Evolutionary conservation across 2,888 invertebrate species (phyloP).

Genomic region (Euzophera pinguis): DNA sequence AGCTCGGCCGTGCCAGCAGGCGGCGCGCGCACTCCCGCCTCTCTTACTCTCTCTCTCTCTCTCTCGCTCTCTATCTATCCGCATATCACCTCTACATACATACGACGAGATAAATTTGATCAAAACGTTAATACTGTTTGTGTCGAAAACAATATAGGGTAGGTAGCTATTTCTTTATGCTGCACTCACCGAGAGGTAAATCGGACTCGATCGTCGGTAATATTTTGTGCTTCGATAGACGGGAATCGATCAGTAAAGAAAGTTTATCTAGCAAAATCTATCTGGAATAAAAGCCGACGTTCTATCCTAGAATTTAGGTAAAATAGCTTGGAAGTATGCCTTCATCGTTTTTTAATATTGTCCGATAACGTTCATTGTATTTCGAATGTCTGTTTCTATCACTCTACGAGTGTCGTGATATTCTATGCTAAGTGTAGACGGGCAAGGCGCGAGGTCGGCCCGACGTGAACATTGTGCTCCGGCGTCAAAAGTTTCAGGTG

Average conservation of each 20-base stretch:
- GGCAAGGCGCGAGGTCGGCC: conserved; percentile 30
- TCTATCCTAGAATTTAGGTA: conserved; percentile 74
- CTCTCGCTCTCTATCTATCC: conserved; percentile 48
- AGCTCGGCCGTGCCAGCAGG: conserved; percentile 18
- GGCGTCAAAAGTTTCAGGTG: conserved; percentile 71
- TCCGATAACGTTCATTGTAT: conserved; percentile 75
- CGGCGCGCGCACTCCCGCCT: conserved; percentile 41
- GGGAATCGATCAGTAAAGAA: conserved; percentile 64
- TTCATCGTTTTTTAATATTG: conserved; percentile 71
- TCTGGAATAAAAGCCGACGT: conserved; percentile 77
- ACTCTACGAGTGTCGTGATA: conserved; percentile 75
- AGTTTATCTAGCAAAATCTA: conserved; percentile 78
- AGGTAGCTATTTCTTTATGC: conserved; percentile 53
- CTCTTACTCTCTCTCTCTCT: conserved; percentile 26
- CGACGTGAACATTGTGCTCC: conserved; percentile 47
- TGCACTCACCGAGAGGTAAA: conserved; percentile 58
- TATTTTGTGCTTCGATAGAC: conserved; percentile 75
- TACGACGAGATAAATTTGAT: conserved; percentile 66
- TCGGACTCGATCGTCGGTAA: conserved; percentile 69
- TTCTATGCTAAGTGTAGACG: conserved; percentile 64
- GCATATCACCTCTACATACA: conserved; percentile 74
- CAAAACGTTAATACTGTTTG: conserved; percentile 74
- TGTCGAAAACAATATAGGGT: conserved; percentile 61
- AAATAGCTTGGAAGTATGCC: conserved; percentile 77
- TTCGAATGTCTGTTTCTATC: conserved; percentile 65